Base-by-base conservation (phyloP, 1,140 invertebrate species). In the Pararge aegeria region DNA sequence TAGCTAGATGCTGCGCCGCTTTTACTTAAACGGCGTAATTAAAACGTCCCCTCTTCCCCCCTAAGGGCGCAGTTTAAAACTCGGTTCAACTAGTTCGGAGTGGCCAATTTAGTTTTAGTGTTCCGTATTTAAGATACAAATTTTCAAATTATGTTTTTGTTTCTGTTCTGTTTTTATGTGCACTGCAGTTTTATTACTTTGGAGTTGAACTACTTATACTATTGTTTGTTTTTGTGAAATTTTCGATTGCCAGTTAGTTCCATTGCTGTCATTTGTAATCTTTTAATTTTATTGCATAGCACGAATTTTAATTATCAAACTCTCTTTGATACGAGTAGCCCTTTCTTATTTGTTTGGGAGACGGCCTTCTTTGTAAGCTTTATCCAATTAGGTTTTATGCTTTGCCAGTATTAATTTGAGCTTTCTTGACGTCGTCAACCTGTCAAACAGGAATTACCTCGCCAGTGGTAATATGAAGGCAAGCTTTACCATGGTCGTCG, bases 1-100 rank as follows among this genome's bases (percentile, higher is more conserved):
- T 72, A 84, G 75, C 79, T 82, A 83, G 81, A 80, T 76, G 80
- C 73, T 77, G 80, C 75, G 74, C 69, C 83, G 86, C 86, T 86
- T 86, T 86, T 85, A 87, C 86, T 89, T 89, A 89, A 89, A 89
- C 80, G 83, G 70, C 76, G 81, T 89, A 87, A 89, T 89, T 89
- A 89, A 89, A 87, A 85, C 78, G 75, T 74, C 73, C 81, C 82
- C 74, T 70, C 46, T 49, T 16, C 72, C 68, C 72, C 72, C 68
- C 78, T 74, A 75, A 83, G 73, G 85, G 74, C 80, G 78, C 75
- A 79, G 78, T 83, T 84, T 85, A 78, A 86, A 86, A 89, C 82
- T 83, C 80, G 65, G 68, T 77, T 74, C 83, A 80, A 86, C 83
- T 85, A 87, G 77, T 83, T 87, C 77, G 66, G 73, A 80, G 82